Conservation (phyloP, 2,888 invertebrate species). For the Tupiocoris notatus region DNA sequence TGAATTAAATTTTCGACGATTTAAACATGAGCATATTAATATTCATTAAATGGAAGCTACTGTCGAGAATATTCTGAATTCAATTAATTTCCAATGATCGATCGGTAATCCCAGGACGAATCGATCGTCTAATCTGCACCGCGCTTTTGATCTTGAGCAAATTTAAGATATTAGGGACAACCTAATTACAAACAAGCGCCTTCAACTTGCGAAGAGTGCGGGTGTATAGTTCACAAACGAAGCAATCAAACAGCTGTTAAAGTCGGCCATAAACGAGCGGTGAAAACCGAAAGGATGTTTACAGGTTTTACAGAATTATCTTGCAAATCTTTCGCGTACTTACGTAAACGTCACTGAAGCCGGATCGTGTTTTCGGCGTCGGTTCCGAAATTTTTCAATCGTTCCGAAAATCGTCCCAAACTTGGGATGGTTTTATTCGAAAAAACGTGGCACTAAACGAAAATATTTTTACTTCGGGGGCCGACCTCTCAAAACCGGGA, state of each 20-base stretch:
- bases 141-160: no score
- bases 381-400: neutral
- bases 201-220: neutral
- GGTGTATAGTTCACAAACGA: constrained; percentile 20
- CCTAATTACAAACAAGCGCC: no score
- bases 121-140: no score
- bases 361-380: neutral
- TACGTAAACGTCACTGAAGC: neutral
- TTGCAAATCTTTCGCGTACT: constrained; percentile 11
- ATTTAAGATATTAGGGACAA: no score
- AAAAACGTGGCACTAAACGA: neutral
- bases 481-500: constrained; percentile 41
- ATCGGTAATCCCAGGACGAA: no score
- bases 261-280: constrained; percentile 28
- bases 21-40: no score
- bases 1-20: no score
- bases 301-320: constrained; percentile 24
- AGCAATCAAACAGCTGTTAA: constrained; percentile 40
- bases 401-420: neutral
- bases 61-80: no score
- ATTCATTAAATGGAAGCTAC: no score
- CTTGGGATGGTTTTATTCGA: no score
- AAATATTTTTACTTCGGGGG: constrained; percentile 17
- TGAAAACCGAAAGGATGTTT: constrained; percentile 18
- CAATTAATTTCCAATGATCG: no score